These are phyloP conservation scores for Netelia melanura DNA, from an alignment of 2,888 invertebrate genomes.

Conservation along the genomic window DNA sequence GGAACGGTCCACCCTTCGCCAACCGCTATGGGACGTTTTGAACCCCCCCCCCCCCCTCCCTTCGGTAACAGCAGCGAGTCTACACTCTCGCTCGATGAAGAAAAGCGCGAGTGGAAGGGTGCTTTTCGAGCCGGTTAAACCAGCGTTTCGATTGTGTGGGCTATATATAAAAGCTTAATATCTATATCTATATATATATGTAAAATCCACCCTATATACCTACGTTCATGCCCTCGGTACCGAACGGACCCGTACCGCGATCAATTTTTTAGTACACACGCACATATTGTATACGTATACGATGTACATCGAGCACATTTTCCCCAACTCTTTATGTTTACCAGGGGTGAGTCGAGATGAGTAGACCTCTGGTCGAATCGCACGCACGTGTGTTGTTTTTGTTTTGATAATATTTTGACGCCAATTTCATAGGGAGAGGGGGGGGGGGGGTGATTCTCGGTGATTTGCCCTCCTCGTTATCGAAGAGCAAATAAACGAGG, in stretches of 20 bases:
- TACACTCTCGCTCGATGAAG: constrained; percentile 50
- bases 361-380: constrained; percentile 30
- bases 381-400: constrained; percentile 67
- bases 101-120: constrained; percentile 68
- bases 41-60: constrained; percentile 58
- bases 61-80: constrained; percentile 37
- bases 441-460: constrained; percentile 65
- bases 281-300: background rate
- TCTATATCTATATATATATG: constrained; percentile 1
- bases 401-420: constrained; percentile 78
- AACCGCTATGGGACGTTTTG: constrained; percentile 72
- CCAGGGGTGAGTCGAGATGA: constrained; percentile 15
- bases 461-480: constrained; percentile 50
- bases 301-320: constrained; percentile 4
- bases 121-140: constrained; percentile 59
- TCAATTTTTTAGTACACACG: constrained; percentile 58
- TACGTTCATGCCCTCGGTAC: background rate
- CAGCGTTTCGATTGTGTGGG: constrained; percentile 46
- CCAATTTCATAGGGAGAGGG: constrained; percentile 70
- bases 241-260: constrained; percentile 29
- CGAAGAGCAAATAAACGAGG: constrained; percentile 32
- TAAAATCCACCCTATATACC: constrained; percentile 12
- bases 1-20: constrained; percentile 64
- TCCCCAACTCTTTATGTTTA: constrained; percentile 46
- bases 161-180: constrained; percentile 15